These are phyloP conservation scores for Plebejus anna DNA, from an alignment of 2,888 invertebrate genomes.

Conservation along the genomic window DNA sequence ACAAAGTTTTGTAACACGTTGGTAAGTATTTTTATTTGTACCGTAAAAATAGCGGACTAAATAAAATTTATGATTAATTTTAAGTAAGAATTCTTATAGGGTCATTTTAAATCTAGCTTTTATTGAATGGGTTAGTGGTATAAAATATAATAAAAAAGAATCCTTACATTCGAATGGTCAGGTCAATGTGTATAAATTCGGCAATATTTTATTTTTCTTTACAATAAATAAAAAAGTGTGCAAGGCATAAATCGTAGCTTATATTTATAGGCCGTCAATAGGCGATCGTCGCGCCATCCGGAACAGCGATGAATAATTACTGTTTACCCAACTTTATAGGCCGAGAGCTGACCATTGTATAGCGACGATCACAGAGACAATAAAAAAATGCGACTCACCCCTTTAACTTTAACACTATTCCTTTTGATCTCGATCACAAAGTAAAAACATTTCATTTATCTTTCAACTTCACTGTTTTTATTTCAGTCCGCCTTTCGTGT, in stretches of 20 bases:
- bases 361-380: constrained; percentile 28
- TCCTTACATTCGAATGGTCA: background rate
- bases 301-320: constrained; percentile 45
- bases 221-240: constrained; percentile 10
- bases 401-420: background rate
- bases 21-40: no score
- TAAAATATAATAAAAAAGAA: background rate
- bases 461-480: background rate
- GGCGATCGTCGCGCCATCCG: constrained; percentile 35
- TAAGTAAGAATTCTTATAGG: no score
- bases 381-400: constrained; percentile 4
- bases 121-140: background rate
- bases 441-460: constrained; percentile 9
- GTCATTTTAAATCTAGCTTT: no score
- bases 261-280: constrained; percentile 30
- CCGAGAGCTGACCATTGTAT: constrained; percentile 64
- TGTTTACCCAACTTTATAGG: constrained; percentile 59
- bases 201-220: background rate
- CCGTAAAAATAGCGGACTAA: no score
- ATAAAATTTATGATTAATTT: no score
- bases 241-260: constrained; percentile 20
- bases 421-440: background rate
- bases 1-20: background rate
- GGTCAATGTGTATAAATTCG: background rate
- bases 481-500: background rate